Conservation (phyloP, 2,113 vertebrate species). For the Paracyprichromis sp. region DNA sequence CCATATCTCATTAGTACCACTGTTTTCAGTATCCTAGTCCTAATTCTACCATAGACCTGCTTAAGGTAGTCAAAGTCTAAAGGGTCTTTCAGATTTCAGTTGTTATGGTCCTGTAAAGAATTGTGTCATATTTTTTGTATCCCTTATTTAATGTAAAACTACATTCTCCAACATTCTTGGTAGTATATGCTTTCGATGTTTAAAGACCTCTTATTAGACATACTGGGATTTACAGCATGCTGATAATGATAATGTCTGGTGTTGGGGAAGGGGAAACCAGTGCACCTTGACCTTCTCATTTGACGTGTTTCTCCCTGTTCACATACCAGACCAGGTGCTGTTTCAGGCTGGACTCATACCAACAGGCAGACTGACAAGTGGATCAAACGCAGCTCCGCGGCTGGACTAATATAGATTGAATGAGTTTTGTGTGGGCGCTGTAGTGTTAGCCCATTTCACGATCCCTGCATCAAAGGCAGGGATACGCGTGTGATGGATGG, state of each 20-base stretch:
- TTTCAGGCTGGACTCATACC: constrained; percentile 8
- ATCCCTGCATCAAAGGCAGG: constrained; percentile 7
- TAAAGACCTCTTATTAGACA: not conserved
- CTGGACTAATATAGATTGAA: not conserved
- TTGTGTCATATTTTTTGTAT: not conserved
- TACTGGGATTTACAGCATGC: not conserved
- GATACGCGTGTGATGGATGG: not conserved
- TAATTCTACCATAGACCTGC: not conserved
- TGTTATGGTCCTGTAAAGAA: not conserved
- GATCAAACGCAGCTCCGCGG: not conserved
- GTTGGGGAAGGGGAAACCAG: not conserved
- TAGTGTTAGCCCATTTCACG: constrained; percentile 1
- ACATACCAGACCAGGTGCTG: constrained; percentile 18
- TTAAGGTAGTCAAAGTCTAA: not conserved
- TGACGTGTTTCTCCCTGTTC: not conserved
- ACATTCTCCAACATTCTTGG: not conserved
- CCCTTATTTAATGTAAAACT: not conserved
- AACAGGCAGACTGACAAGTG: constrained; percentile 2
- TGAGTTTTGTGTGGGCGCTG: not conserved
- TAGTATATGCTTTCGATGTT: not conserved
- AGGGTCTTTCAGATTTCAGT: not conserved
- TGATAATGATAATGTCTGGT: constrained; percentile 28
- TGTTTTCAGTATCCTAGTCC: not conserved
- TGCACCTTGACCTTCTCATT: constrained; percentile 14
- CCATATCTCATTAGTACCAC: not conserved